Evolutionary conservation across 2,797 vertebrate species (phyloP).

Genomic region (Percopsis omiscomaycus): DNA sequence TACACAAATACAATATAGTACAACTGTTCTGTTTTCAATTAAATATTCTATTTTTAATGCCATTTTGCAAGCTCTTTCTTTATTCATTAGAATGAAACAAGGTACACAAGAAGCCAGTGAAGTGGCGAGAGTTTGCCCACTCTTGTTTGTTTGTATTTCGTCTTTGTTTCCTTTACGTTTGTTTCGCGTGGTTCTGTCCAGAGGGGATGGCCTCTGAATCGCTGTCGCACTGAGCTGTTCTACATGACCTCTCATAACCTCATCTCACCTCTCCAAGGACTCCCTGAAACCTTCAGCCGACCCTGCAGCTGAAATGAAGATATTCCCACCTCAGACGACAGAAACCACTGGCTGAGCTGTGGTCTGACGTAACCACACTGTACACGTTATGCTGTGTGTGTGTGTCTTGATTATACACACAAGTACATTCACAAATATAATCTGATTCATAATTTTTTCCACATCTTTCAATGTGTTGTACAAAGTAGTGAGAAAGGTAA

Average conservation of each 20-base stretch:
- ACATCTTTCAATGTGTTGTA: background rate
- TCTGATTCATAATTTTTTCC: slow-evolving; percentile 21
- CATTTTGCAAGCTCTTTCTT: slow-evolving; percentile 7
- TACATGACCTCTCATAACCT: slow-evolving; percentile 74
- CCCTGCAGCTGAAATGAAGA: slow-evolving; percentile 73
- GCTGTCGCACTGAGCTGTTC: slow-evolving; percentile 75
- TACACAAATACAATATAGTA: background rate
- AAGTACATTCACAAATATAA: background rate
- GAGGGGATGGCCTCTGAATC: slow-evolving; percentile 78
- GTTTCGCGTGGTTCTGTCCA: slow-evolving; percentile 58
- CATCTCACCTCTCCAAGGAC: slow-evolving; percentile 65
- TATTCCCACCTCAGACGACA: slow-evolving; percentile 59
- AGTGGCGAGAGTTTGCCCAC: slow-evolving; percentile 33
- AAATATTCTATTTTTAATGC: slow-evolving; percentile 14
- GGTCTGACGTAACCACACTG: background rate
- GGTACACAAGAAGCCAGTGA: slow-evolving; percentile 15
- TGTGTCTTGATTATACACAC: background rate
- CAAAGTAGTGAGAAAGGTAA: slow-evolving; percentile 8
- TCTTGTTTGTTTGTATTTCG: slow-evolving; percentile 56
- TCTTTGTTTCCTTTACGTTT: slow-evolving; percentile 58
- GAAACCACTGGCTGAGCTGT: slow-evolving; percentile 35
- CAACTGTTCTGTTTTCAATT: background rate
- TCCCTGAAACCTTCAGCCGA: slow-evolving; percentile 57
- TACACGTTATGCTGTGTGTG: background rate
- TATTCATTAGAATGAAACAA: slow-evolving; percentile 24